Evolutionary conservation across 2,888 invertebrate genomes (phyloP).

Genomic region (Spialia ferax): DNA sequence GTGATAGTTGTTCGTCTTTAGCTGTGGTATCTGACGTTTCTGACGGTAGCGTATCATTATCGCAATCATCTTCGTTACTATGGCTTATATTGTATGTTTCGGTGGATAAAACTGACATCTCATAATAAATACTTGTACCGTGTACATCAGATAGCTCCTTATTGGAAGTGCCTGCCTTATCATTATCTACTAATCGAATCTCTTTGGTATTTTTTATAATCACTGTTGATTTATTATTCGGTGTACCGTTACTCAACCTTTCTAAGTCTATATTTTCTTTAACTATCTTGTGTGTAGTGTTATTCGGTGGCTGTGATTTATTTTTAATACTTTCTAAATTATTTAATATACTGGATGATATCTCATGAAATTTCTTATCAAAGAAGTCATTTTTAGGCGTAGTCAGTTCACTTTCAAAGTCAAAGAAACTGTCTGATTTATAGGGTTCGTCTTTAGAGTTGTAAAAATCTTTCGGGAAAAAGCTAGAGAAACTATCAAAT

Average conservation of each 20-base stretch:
- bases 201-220: constrained; percentile 86
- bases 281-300: constrained; percentile 62
- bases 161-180: constrained; percentile 69
- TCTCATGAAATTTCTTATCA: constrained; percentile 81
- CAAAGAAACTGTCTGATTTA: constrained; percentile 71
- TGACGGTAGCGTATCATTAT: constrained; percentile 65
- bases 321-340: constrained; percentile 73
- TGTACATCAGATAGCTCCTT: constrained; percentile 79
- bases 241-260: constrained; percentile 75
- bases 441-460: constrained; percentile 64
- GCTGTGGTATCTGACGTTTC: constrained; percentile 60
- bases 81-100: constrained; percentile 76
- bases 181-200: constrained; percentile 76
- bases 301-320: constrained; percentile 62
- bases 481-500: constrained; percentile 67
- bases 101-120: constrained; percentile 81
- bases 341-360: constrained; percentile 83
- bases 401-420: constrained; percentile 76
- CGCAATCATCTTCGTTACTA: constrained; percentile 73
- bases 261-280: constrained; percentile 74
- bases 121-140: constrained; percentile 83
- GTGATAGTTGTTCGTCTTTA: constrained; percentile 58
- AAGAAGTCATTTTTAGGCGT: constrained; percentile 85
- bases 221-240: constrained; percentile 79
- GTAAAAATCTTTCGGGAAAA: constrained; percentile 65